phyloP scores from a whole-genome alignment of 2,113 vertebrate species.

The Datnioides undecimradiatus region DNA sequence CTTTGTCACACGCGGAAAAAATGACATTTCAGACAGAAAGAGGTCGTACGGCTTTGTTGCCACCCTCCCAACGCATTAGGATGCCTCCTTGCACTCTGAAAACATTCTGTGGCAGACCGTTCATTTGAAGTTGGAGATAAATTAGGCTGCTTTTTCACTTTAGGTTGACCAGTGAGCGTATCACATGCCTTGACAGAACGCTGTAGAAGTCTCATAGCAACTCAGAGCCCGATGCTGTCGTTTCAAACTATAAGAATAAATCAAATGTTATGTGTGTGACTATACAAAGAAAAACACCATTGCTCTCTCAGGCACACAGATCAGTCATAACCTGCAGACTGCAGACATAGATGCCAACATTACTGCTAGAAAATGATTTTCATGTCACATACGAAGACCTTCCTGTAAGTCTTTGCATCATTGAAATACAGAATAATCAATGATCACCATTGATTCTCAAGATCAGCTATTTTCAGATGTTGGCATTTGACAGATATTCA shows the following conservation, averaged over 20 bases:
- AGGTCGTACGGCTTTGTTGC: constrained; percentile 33
- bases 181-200: constrained; percentile 19
- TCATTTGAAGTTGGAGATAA: constrained; percentile 17
- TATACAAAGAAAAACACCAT: constrained; percentile 31
- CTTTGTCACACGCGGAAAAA: background rate
- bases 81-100: background rate
- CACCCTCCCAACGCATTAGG: constrained; percentile 25
- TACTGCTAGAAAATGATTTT: constrained; percentile 16
- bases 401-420: constrained; percentile 41
- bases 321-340: constrained; percentile 15
- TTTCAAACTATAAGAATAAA: background rate
- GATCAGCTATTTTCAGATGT: constrained; percentile 27
- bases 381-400: constrained; percentile 50
- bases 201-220: background rate
- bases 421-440: constrained; percentile 18
- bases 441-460: constrained; percentile 10
- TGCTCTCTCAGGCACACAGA: constrained; percentile 22
- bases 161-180: constrained; percentile 1
- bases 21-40: background rate
- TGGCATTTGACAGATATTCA: constrained; percentile 43
- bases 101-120: constrained; percentile 39
- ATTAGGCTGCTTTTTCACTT: background rate
- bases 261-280: constrained; percentile 18
- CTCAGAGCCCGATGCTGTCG: background rate
- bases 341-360: constrained; percentile 24